Percentiles rank a stretch among this genome's conserved stretches.
Evolutionary conservation across 2,888 invertebrate species (phyloP).

Genomic region (Melanostoma mellinum): DNA sequence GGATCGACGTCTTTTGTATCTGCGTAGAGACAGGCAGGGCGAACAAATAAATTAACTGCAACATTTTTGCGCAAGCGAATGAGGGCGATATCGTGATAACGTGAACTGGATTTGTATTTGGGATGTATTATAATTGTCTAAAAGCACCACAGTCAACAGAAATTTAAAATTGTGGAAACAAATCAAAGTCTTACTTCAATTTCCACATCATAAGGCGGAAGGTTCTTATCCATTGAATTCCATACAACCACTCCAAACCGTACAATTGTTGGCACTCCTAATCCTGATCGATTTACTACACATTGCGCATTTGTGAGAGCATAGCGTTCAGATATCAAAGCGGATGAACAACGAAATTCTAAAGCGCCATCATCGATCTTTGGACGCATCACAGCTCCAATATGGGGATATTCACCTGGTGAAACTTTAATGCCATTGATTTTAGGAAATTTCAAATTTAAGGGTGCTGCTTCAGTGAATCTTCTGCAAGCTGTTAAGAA

Average conservation of each 20-base stretch:
- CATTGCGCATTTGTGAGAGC: slow-evolving; percentile 73
- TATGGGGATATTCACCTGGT: slow-evolving; percentile 74
- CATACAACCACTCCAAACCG: slow-evolving; percentile 63
- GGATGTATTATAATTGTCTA: slow-evolving; percentile 76
- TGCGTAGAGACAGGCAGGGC: slow-evolving; percentile 77
- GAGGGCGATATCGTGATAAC: slow-evolving; percentile 79
- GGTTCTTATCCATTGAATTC: slow-evolving; percentile 31
- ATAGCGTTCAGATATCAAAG: slow-evolving; percentile 68
- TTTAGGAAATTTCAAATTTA: no score
- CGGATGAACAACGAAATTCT: slow-evolving; percentile 63
- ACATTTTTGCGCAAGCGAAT: slow-evolving; percentile 75
- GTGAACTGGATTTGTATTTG: slow-evolving; percentile 73
- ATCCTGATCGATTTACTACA: slow-evolving; percentile 33
- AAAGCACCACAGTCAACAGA: neutral
- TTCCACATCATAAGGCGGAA: slow-evolving; percentile 37
- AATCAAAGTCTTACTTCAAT: slow-evolving; percentile 43
- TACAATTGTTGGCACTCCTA: slow-evolving; percentile 36
- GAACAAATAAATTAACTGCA: slow-evolving; percentile 50
- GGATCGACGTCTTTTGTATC: slow-evolving; percentile 74
- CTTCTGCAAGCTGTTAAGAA: no score
- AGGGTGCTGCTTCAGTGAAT: no score
- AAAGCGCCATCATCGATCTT: slow-evolving; percentile 17
- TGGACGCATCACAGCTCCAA: slow-evolving; percentile 69
- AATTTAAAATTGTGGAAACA: neutral
- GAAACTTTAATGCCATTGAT: slow-evolving; percentile 14